A percentile compares a stretch with the other conserved stretches of the same genome.
Evolutionary conservation across 2,888 invertebrate species (phyloP).

Genomic region (Pristionchus fissidentatus): DNA sequence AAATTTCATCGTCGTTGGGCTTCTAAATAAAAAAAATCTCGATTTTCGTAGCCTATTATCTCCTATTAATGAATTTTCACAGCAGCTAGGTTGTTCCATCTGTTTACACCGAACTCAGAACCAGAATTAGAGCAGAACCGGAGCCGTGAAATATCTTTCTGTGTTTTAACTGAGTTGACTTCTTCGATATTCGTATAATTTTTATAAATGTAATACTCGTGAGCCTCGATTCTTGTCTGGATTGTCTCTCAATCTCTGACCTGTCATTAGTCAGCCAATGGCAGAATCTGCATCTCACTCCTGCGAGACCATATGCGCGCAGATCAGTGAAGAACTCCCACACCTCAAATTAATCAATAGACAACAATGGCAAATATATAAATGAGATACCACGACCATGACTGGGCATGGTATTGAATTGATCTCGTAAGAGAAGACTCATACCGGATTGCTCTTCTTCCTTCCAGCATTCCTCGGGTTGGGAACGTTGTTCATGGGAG

Average conservation of each 20-base stretch:
- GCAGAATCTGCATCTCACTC: slow-evolving; percentile 66
- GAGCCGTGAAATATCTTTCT: too few species aligned
- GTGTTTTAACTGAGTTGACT: too few species aligned
- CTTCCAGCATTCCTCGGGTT: slow-evolving; percentile 67
- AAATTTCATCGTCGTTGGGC: slow-evolving; percentile 70
- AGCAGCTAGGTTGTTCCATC: too few species aligned
- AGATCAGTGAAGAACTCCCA: slow-evolving; percentile 71
- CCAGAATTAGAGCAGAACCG: too few species aligned
- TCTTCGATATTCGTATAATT: not conserved
- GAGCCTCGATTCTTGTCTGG: not conserved
- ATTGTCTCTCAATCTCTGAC: not conserved
- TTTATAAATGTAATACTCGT: not conserved
- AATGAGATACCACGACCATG: not conserved
- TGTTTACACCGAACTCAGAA: too few species aligned
- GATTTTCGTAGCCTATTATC: not conserved
- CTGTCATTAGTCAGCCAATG: slow-evolving; percentile 67
- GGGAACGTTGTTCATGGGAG: slow-evolving; percentile 67
- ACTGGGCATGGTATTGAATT: not conserved
- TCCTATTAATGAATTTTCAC: not conserved
- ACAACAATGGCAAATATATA: not conserved
- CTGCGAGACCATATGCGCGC: slow-evolving; percentile 62
- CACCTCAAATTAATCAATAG: slow-evolving; percentile 54
- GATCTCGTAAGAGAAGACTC: not conserved
- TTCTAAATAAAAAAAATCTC: slow-evolving; percentile 45
- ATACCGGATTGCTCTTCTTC: slow-evolving; percentile 67